A percentile compares a stretch with the other conserved stretches of the same genome.
phyloP scores from a whole-genome alignment of 1,140 invertebrate genomes.

The Olivierus martensii region DNA sequence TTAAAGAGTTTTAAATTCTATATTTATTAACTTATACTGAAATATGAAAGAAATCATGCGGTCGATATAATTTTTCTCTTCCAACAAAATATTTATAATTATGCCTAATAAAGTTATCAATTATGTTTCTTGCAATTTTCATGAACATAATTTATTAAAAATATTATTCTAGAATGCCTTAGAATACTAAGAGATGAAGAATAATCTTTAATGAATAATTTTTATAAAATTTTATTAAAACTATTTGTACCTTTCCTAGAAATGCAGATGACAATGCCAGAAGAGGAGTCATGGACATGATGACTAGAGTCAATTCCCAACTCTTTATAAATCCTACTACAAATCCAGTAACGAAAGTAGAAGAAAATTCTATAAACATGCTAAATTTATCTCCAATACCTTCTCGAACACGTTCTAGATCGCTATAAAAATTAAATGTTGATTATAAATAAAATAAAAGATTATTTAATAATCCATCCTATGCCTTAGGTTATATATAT shows the following conservation, averaged over 20 bases:
- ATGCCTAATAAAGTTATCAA: too few species aligned
- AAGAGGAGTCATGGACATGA: slow-evolving; percentile 14
- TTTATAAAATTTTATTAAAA: too few species aligned
- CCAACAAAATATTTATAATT: too few species aligned
- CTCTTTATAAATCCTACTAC: slow-evolving; percentile 17
- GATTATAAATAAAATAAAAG: background rate
- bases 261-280: slow-evolving; percentile 14
- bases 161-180: too few species aligned
- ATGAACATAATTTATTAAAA: too few species aligned
- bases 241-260: slow-evolving; percentile 15
- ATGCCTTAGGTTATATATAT: background rate
- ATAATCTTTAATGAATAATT: too few species aligned
- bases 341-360: slow-evolving; percentile 24
- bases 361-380: slow-evolving; percentile 27
- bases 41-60: too few species aligned
- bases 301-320: slow-evolving; percentile 15
- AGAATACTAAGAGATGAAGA: too few species aligned
- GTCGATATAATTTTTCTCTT: too few species aligned
- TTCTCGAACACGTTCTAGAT: slow-evolving; percentile 37
- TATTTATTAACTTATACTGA: too few species aligned
- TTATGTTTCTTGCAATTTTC: too few species aligned
- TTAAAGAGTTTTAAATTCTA: too few species aligned
- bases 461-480: background rate
- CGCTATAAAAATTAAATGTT: slow-evolving; percentile 26
- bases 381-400: slow-evolving; percentile 41